Base-by-base conservation (phyloP, 2,113 vertebrate genomes). In the Australoheros scitulus region DNA sequence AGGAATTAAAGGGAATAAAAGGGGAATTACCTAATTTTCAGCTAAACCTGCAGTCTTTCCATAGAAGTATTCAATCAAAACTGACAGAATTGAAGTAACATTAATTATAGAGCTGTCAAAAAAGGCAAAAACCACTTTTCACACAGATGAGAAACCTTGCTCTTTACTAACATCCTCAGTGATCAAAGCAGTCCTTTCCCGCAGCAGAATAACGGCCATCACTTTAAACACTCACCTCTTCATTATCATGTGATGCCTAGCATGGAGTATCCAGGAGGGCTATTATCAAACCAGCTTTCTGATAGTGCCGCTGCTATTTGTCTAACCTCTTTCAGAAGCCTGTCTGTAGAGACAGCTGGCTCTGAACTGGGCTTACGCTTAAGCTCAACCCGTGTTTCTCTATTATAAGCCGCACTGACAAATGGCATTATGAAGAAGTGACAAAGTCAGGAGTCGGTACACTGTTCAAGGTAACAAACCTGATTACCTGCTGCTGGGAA, bases 221-320 rank as follows among this genome's bases (percentile, higher is more conserved):
- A 89, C 87, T 92, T 88, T 81, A 81, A 81, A 90, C 88, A 68
- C 78, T 86, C 86, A 80, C 78, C 89, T 88, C 88, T 87, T 90
- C 77, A 86, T 83, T 87, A 89, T 83, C 89, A 88, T 91, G 79
- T 87, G 88, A 91, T 80, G 77, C 84, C 84, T 80, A 87, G 88
- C 82, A 87, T 63, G 29, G 87, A 82, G 90, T 60, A 84, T 88
- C 83, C 10, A 4, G 61, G 83, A 89, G 90, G 83, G 81, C 83
- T 18, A 65, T 90, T 83, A 91, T 79, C 80, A 90, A 79, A 17
- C 60, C 78, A 34, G 63, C 77, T 83, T 70, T 81, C 81, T 79
- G 77, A 84, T 63, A 86, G 77, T 57, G 76, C 26, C 58, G 86
- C 90, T 89, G 87, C 81, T 18, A 61, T 91, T 89, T 78, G 76